Evolutionary conservation across 2,797 vertebrate genomes (phyloP).

Genomic region (Sus cebifrons): DNA sequence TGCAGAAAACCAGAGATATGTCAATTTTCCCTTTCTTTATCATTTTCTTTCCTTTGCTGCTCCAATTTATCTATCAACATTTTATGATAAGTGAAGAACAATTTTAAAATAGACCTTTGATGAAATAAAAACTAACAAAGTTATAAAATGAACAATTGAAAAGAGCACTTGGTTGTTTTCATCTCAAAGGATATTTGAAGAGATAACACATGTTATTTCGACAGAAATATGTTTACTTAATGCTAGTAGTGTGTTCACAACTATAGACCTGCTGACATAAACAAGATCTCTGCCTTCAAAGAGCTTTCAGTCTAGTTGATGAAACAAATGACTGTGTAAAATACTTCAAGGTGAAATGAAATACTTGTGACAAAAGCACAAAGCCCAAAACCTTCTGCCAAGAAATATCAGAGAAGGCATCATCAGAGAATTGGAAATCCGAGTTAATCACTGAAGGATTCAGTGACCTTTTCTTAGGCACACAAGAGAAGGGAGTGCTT

Average conservation of each 20-base stretch:
- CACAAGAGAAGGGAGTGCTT: neutral
- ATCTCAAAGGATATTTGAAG: slow-evolving; percentile 1
- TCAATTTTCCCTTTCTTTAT: slow-evolving; percentile 53
- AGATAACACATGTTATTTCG: neutral
- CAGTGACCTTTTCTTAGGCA: neutral
- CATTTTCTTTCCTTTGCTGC: neutral
- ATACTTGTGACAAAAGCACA: neutral
- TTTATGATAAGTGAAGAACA: slow-evolving; percentile 41
- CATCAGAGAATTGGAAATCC: neutral
- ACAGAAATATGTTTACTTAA: neutral
- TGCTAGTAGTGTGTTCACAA: neutral
- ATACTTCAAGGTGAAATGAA: slow-evolving; percentile 25
- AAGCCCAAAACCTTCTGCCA: neutral
- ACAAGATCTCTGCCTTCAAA: neutral
- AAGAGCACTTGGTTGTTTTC: neutral
- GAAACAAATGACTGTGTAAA: neutral
- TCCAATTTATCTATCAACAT: neutral
- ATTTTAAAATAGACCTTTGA: neutral
- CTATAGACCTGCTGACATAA: neutral
- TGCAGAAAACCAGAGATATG: neutral
- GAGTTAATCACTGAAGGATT: neutral
- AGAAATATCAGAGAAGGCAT: neutral
- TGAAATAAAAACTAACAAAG: slow-evolving; percentile 38
- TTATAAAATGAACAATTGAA: slow-evolving; percentile 39
- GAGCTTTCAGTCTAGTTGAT: neutral